phyloP scores from a whole-genome alignment of 2,888 invertebrate genomes.

The Xestia xanthographa region DNA sequence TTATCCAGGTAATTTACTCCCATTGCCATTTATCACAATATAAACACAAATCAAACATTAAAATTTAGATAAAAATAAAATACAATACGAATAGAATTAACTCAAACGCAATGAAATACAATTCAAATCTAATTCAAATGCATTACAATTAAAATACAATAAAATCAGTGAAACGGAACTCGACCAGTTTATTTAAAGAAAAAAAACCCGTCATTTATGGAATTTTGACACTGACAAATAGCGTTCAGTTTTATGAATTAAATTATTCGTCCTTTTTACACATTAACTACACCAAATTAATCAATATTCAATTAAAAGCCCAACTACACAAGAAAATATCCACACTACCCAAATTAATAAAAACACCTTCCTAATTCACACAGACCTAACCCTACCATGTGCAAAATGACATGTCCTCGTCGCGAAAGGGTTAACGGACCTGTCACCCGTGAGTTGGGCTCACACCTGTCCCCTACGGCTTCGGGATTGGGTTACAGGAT shows the following conservation, averaged over 20 bases:
- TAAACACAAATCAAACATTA: too few species aligned
- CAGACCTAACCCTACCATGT: conserved; percentile 46
- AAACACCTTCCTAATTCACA: conserved; percentile 20
- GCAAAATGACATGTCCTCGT: conserved; percentile 52
- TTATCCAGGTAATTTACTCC: too few species aligned
- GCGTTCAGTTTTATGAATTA: background rate
- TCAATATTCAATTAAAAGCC: background rate
- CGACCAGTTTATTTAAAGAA: background rate
- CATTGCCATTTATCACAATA: too few species aligned
- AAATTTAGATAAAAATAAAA: too few species aligned
- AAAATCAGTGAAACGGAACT: background rate
- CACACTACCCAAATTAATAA: conserved; percentile 23
- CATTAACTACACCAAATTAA: background rate
- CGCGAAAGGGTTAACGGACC: conserved; percentile 57
- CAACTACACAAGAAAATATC: background rate
- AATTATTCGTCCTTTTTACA: too few species aligned
- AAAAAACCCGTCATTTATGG: too few species aligned
- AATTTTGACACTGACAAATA: background rate
- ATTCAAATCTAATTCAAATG: too few species aligned
- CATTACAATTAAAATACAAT: too few species aligned
- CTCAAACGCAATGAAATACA: too few species aligned
- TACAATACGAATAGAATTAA: too few species aligned
- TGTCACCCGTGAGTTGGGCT: conserved; percentile 58
- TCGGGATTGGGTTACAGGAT: conserved; percentile 66
- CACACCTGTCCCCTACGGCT: conserved; percentile 68